These are phyloP conservation scores for Plutella xylostella DNA, from an alignment of 2,888 invertebrate species.

Conservation along the genomic window DNA sequence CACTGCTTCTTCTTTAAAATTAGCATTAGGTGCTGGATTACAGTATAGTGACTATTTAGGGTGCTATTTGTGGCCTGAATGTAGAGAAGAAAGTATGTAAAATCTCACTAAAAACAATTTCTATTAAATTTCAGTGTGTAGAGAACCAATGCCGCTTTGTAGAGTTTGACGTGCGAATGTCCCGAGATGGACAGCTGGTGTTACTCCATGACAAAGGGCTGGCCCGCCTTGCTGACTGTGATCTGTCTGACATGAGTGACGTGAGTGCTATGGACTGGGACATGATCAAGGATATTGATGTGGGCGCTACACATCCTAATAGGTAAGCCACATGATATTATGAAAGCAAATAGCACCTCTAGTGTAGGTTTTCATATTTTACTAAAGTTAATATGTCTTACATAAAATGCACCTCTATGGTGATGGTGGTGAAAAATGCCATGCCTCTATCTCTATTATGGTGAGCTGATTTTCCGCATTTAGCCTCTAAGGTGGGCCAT, in stretches of 20 bases:
- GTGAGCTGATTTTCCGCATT: too few relatives aligned
- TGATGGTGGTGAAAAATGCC: too few relatives aligned
- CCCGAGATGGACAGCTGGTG: constrained; percentile 79
- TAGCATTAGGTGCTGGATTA: too few relatives aligned
- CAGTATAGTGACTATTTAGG: too few relatives aligned
- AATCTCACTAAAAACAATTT: neutral
- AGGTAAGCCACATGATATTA: constrained; percentile 60
- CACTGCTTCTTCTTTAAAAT: too few relatives aligned
- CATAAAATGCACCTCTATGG: too few relatives aligned
- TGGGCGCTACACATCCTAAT: constrained; percentile 77
- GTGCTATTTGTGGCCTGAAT: too few relatives aligned
- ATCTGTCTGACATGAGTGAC: constrained; percentile 59
- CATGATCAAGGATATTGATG: constrained; percentile 72
- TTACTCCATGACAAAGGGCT: constrained; percentile 81
- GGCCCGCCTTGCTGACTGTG: constrained; percentile 72
- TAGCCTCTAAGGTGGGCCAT: too few relatives aligned
- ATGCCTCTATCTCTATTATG: too few relatives aligned
- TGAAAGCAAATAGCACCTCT: too few relatives aligned
- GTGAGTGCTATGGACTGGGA: constrained; percentile 73
- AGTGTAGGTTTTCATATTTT: too few relatives aligned
- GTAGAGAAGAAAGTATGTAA: neutral
- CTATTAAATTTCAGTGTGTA: constrained; percentile 67
- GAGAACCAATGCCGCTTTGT: constrained; percentile 78
- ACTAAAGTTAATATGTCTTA: too few relatives aligned
- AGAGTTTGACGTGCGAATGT: constrained; percentile 82